phyloP scores from a whole-genome alignment of 2,888 invertebrate genomes.

The Xylocampa areola region DNA sequence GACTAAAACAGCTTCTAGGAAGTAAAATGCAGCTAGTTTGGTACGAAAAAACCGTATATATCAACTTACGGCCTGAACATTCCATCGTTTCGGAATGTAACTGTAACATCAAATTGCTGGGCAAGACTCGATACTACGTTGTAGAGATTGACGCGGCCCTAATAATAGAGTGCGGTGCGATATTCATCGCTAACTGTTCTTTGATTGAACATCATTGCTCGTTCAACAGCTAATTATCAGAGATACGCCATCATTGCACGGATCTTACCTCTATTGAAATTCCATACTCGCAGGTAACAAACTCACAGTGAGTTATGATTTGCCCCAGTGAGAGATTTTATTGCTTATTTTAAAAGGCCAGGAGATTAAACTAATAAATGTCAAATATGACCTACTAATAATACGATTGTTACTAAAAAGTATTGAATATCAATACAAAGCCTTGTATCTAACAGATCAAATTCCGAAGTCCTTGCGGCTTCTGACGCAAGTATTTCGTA shows the following conservation, averaged over 20 bases:
- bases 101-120: conserved; percentile 76
- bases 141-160: conserved; percentile 74
- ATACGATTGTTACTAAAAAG: conserved; percentile 30
- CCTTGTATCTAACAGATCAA: conserved; percentile 51
- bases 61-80: conserved; percentile 29
- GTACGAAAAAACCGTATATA: conserved; percentile 30
- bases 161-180: conserved; percentile 79
- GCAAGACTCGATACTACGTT: conserved; percentile 63
- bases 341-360: conserved; percentile 11
- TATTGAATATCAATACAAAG: conserved; percentile 48
- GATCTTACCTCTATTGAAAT: conserved; percentile 67
- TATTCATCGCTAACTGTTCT: conserved; percentile 84
- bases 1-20: conserved; percentile 25
- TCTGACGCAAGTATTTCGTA: conserved; percentile 77
- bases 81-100: conserved; percentile 69
- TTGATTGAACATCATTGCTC: conserved; percentile 75
- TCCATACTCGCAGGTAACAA: conserved; percentile 57
- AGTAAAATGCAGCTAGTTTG: conserved; percentile 17
- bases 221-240: conserved; percentile 74
- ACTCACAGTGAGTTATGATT: conserved; percentile 38
- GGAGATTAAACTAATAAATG: conserved; percentile 3
- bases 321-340: conserved; percentile 43
- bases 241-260: conserved; percentile 66
- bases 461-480: conserved; percentile 59
- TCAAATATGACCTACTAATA: conserved; percentile 23